Base-by-base conservation (phyloP, 1,140 invertebrate genomes). In the Drosophila tani region DNA sequence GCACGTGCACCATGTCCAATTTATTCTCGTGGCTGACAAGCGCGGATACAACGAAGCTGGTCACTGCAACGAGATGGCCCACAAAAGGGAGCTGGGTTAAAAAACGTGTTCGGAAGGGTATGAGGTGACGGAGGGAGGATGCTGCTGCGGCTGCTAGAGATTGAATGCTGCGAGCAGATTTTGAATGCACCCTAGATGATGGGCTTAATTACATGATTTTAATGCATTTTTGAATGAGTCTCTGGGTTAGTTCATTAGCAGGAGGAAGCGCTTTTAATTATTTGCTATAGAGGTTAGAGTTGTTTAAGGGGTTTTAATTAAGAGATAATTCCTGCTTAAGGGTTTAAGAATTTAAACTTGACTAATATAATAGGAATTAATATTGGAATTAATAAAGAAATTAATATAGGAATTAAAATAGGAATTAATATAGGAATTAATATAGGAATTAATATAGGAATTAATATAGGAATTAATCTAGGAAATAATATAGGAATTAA, bases 1-100 rank as follows among this genome's bases (percentile, higher is more conserved):
- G 97, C 35, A 98, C 94, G 93, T 98, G 97, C 14, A 97, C 97
- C 97, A 98, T 98, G 84, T 97, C 96, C 81, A 98, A 96, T 93
- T 97, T 98, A 78, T 96, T 96, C 55, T 96, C 94, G 49, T 95
- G 94, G 79, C 95, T 96, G n/a, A 97, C 94, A 19, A 97, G 92
- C 15, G 96, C 95, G 1, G 98, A 99, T 21, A 97, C 86, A 15
- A 97, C 95, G 92, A 98, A 99, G 21, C 97, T 95, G 29, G 96
- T 95, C 2, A 98, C 95, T 93, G 96, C 96, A 91, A 21, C 55
- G 62, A 45, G 27, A 38, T 29, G 47, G 47, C 40, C 43, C 58
- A 32, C 15, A 60, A 47, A 62, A 41, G 32, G 32, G 45, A 67
- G 40, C 32, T 7, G 5, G n/a, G 17, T 41, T 14, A 51, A 56